These are phyloP conservation scores for Epirrhoe tristata DNA, from an alignment of 2,888 invertebrate genomes.

Conservation along the genomic window DNA sequence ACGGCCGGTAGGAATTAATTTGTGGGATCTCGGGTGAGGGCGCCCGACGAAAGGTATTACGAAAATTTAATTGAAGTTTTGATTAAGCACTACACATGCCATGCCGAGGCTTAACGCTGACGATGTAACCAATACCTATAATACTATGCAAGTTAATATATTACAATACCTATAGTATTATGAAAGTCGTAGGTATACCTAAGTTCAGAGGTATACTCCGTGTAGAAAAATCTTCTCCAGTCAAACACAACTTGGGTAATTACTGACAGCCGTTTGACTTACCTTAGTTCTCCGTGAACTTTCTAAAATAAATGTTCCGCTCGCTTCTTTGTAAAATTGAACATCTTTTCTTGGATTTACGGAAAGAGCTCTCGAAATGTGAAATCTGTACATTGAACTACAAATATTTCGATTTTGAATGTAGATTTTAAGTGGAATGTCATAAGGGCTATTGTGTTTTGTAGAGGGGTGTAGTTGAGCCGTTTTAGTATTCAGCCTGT, in stretches of 20 bases:
- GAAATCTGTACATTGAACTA: constrained; percentile 55
- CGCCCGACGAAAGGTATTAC: constrained; percentile 74
- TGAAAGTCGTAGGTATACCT: too few species aligned
- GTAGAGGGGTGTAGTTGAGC: constrained; percentile 50
- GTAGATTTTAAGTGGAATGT: constrained; percentile 47
- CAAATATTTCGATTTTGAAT: constrained; percentile 42
- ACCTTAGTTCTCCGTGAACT: constrained; percentile 43
- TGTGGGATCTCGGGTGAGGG: constrained; percentile 63
- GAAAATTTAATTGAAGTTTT: constrained; percentile 82
- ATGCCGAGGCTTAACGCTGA: constrained; percentile 47
- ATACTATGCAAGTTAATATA: not conserved
- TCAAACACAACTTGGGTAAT: constrained; percentile 37
- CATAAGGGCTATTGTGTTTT: constrained; percentile 53
- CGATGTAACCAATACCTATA: constrained; percentile 41
- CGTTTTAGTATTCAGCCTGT: constrained; percentile 58
- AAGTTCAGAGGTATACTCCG: constrained; percentile 15
- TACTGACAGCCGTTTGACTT: constrained; percentile 45
- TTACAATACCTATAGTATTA: constrained; percentile 15
- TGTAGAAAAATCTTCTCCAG: constrained; percentile 22
- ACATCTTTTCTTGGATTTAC: constrained; percentile 60
- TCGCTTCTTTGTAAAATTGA: constrained; percentile 59
- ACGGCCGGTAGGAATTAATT: constrained; percentile 69
- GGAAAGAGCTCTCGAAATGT: constrained; percentile 55
- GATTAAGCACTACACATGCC: constrained; percentile 74
- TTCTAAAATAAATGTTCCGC: constrained; percentile 56